phyloP scores from a whole-genome alignment of 2,797 vertebrate species.

The Paguma larvata region DNA sequence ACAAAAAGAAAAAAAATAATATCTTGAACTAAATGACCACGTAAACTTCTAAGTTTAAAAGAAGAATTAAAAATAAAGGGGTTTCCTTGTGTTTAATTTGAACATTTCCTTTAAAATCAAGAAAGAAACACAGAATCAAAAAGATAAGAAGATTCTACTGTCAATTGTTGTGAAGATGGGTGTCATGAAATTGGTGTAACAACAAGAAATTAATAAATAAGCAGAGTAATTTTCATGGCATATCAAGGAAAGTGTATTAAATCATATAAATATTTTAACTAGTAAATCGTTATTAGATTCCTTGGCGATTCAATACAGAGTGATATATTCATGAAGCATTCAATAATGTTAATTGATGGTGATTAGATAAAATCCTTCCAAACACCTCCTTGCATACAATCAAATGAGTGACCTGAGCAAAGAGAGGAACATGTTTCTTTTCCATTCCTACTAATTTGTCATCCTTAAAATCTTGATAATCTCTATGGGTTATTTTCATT shows the following conservation, averaged over 20 bases:
- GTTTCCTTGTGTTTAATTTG: not conserved
- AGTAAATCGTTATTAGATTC: not conserved
- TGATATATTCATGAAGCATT: conserved; percentile 51
- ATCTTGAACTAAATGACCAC: not conserved
- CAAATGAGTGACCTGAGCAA: conserved; percentile 65
- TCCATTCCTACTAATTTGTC: conserved; percentile 71
- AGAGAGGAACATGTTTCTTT: conserved; percentile 49
- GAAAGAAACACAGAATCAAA: not conserved
- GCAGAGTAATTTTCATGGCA: not conserved
- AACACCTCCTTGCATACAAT: not conserved
- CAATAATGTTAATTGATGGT: conserved; percentile 68
- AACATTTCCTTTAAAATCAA: conserved; percentile 46
- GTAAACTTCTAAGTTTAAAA: conserved; percentile 30
- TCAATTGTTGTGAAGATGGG: not conserved
- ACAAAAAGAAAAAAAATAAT: not conserved
- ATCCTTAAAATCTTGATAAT: conserved; percentile 75
- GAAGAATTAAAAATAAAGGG: not conserved
- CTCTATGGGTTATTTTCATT: conserved; percentile 78
- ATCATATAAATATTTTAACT: conserved; percentile 51
- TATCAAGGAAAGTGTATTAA: not conserved
- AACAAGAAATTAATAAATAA: not conserved
- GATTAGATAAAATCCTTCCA: conserved; percentile 67
- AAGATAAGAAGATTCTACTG: not conserved
- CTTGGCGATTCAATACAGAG: not conserved
- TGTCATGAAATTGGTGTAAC: not conserved